A percentile compares a stretch with the other conserved stretches of the same genome.
phyloP scores from a whole-genome alignment of 2,797 vertebrate genomes.

The Sebastes itinus region DNA sequence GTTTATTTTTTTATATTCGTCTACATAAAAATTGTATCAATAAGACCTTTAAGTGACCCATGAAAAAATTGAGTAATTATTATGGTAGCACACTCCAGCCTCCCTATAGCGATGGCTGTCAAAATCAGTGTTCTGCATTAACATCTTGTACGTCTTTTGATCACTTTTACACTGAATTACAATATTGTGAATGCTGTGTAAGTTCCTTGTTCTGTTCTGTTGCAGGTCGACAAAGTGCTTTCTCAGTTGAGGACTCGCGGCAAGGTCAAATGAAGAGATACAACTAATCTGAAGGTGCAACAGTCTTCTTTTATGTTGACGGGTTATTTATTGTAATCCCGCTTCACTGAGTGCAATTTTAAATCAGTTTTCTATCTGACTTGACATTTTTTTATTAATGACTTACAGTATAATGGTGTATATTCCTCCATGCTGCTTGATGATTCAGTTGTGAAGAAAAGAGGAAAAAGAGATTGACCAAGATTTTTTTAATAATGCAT shows the following conservation, averaged over 20 bases:
- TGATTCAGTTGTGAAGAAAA: neutral
- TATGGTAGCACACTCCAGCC: neutral
- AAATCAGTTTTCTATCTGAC: neutral
- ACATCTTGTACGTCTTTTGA: neutral
- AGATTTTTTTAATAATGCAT: neutral
- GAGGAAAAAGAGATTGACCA: neutral
- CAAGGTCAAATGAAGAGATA: conserved; percentile 53
- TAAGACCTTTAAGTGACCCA: no score
- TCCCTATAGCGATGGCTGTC: neutral
- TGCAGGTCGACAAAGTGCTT: conserved; percentile 65
- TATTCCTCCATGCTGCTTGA: neutral
- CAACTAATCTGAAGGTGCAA: neutral
- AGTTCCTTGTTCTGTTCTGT: conserved; percentile 5
- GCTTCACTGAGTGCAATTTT: neutral
- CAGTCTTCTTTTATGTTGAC: neutral
- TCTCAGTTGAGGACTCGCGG: conserved; percentile 56
- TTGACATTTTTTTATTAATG: neutral
- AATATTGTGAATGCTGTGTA: neutral
- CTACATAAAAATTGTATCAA: no score
- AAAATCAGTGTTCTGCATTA: neutral
- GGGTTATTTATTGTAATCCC: neutral
- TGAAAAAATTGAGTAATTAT: neutral
- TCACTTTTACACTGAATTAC: neutral
- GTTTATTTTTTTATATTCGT: no score
- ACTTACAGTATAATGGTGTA: neutral